phyloP scores from a whole-genome alignment of 23 tunicate species.

The Diplosoma virens region DNA sequence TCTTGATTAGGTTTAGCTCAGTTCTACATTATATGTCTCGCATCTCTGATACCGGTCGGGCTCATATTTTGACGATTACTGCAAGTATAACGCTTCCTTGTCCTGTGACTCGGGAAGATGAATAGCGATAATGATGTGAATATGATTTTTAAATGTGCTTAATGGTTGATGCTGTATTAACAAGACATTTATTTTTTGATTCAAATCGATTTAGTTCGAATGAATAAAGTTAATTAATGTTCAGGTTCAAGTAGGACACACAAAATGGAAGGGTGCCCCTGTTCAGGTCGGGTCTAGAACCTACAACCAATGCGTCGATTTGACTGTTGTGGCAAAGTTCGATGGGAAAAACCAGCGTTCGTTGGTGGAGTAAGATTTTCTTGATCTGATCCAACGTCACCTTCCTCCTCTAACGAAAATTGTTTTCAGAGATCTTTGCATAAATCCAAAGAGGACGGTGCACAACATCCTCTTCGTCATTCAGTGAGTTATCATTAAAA shows the following conservation, averaged over 20 bases:
- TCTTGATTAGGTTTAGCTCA: no score
- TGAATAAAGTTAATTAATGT: neutral
- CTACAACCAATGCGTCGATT: conserved; percentile 11
- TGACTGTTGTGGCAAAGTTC: conserved; percentile 10
- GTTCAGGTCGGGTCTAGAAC: conserved; percentile 18
- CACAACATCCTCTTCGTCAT: conserved; percentile 70
- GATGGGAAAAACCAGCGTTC: neutral
- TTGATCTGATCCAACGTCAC: neutral
- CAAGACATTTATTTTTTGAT: neutral
- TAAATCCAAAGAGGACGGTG: conserved; percentile 43
- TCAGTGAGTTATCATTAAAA: conserved; percentile 46
- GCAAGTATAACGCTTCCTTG: no score
- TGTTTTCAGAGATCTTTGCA: conserved; percentile 43
- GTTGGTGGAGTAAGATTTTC: conserved; percentile 22
- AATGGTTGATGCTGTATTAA: neutral
- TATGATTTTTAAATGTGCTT: neutral
- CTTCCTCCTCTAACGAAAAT: neutral
- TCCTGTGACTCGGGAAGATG: no score
- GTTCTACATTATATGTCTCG: no score
- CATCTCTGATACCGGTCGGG: no score
- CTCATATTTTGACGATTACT: no score
- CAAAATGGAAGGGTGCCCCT: conserved; percentile 26
- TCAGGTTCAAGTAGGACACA: conserved; percentile 54
- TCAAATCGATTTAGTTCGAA: neutral
- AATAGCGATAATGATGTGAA: no score